Evolutionary conservation across 2,888 invertebrate species (phyloP), one percentile per base, ranked within the genome.

Genomic region (Formica aserva): DNA sequence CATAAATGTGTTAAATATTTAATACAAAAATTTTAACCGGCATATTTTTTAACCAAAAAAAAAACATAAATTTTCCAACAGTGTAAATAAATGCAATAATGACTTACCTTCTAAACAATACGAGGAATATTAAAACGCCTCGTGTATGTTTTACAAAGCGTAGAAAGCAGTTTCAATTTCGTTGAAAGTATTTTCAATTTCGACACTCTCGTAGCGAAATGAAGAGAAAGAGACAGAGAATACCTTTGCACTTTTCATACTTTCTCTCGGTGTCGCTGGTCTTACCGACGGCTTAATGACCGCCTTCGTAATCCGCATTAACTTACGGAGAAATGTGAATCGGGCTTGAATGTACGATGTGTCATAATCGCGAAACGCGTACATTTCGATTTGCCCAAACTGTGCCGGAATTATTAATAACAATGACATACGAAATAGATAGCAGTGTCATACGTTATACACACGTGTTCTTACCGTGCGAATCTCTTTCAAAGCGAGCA

Each of bases 181-280:
- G 22, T 57, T 22, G 57, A 60, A 71, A 71, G 32, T 15, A 71
- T 78, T 78, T 78, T 32, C 57, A 78, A 78, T 78, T 78, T 78
- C 69, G 38, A 32, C 26, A 29, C 29, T 67, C 11, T 67, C 11
- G 57, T 45, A 22, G 32, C 32, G 6, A 13, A 60, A 22, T 15
- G 32, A 22, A 38, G 55, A 55, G 29, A 41, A 18, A 65, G 18
- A 38, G 18, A 38, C 26, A 77, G 9, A 41, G 77, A 57, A 15
- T 26, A 72, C 22, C 41, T 60, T 57, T 35, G 45, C 15, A 72
- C 32, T 72, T 67, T 69, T 72, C 78, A 60, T 80, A 80, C 78
- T 80, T 80, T 80, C 78, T 80, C 78, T 55, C 32, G 78, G 26
- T 62, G 45, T 60, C 29, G 60, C 26, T 41, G 13, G 13, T 41